These are phyloP conservation scores for Telmatochromis sp. DNA, from an alignment of 2,113 vertebrate genomes.

Conservation along the genomic window DNA sequence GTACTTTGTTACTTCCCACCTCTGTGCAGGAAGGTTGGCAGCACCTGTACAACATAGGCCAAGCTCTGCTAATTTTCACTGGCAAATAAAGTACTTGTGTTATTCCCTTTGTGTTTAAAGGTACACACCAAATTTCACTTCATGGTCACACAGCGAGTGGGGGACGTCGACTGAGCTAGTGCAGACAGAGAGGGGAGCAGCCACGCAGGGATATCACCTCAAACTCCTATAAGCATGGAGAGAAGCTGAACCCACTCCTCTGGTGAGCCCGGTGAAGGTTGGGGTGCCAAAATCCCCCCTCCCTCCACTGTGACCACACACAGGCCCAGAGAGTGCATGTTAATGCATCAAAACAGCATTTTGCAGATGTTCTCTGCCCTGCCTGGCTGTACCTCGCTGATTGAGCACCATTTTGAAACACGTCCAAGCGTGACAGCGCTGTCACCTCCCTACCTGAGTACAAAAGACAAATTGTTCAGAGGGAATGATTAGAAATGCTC, in stretches of 20 bases:
- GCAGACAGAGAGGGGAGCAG: background rate
- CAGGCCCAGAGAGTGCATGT: background rate
- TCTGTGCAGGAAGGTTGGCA: background rate
- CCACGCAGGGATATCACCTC: fast-evolving
- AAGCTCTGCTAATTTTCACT: fast-evolving
- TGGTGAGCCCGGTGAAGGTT: background rate
- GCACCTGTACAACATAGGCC: background rate
- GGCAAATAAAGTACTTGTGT: background rate
- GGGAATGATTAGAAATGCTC: background rate
- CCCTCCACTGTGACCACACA: background rate
- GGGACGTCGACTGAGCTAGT: background rate
- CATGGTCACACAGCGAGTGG: background rate
- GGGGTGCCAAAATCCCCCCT: background rate
- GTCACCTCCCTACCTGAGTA: background rate
- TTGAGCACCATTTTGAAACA: background rate
- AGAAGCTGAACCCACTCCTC: background rate
- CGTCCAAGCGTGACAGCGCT: background rate
- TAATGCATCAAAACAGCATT: background rate
- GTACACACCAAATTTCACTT: background rate
- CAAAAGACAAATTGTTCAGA: background rate
- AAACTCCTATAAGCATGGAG: background rate
- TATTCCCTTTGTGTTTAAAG: background rate
- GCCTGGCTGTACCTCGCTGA: background rate
- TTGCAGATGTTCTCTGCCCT: background rate
- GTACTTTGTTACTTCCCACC: background rate